phyloP scores from a whole-genome alignment of 2,797 vertebrate genomes.

The Pogoniulus pusillus region DNA sequence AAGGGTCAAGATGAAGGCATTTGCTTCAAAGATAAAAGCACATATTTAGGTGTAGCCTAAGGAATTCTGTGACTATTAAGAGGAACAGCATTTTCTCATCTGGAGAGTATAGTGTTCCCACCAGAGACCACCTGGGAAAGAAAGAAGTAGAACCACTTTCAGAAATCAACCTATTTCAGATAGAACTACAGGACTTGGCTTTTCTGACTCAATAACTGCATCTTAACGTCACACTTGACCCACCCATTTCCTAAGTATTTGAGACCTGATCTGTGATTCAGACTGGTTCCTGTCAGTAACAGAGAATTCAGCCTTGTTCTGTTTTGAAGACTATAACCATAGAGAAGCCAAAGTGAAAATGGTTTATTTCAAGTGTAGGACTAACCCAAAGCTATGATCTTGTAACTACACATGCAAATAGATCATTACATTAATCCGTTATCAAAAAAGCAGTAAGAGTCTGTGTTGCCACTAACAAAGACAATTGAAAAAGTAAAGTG shows the following conservation, averaged over 20 bases:
- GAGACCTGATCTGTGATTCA: fast-evolving
- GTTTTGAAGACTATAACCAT: neutral
- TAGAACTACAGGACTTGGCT: neutral
- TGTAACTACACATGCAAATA: neutral
- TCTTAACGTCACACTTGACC: neutral
- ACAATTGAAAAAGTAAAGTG: neutral
- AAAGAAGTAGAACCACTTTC: neutral
- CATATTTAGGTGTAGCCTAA: neutral
- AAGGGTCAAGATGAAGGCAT: neutral
- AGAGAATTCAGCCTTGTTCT: neutral
- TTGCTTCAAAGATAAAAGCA: neutral
- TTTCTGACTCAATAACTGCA: neutral
- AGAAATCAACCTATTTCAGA: neutral
- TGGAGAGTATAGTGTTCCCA: neutral
- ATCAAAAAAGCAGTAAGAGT: neutral
- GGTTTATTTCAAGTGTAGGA: neutral
- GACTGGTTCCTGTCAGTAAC: neutral
- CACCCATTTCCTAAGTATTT: neutral
- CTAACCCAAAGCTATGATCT: neutral
- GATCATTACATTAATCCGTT: neutral
- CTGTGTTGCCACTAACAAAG: neutral
- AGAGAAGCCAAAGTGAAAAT: neutral
- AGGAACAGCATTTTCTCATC: neutral
- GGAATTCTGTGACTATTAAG: neutral
- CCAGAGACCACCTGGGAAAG: fast-evolving